Evolutionary conservation across 2,888 invertebrate species (phyloP).

Genomic region (Philopedon plagiatum): DNA sequence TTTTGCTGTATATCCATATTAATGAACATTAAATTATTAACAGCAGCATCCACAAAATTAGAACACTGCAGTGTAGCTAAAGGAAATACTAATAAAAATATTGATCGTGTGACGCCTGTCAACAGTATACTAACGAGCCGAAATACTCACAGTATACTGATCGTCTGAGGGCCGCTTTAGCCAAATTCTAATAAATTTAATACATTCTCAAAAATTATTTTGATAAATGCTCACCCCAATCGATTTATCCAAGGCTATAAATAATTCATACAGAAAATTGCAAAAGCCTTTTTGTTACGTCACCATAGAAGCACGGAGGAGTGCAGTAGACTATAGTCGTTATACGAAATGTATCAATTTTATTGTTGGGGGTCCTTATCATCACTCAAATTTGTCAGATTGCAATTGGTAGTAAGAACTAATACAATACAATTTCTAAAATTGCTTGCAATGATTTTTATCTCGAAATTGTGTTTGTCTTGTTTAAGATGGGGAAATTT

Average conservation of each 20-base stretch:
- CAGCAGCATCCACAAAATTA: no score
- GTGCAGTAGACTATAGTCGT: constrained; percentile 11
- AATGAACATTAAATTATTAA: no score
- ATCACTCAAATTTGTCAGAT: constrained; percentile 47
- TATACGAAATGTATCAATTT: constrained; percentile 33
- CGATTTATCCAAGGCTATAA: constrained; percentile 6
- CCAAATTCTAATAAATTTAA: neutral
- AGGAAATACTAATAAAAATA: no score
- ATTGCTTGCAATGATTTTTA: constrained; percentile 33
- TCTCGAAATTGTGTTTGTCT: constrained; percentile 1
- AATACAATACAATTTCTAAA: constrained; percentile 28
- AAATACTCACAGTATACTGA: no score
- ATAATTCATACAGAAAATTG: constrained; percentile 42
- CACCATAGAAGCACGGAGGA: constrained; percentile 13
- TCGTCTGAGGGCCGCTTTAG: no score
- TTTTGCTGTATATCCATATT: no score
- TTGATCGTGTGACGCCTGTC: no score
- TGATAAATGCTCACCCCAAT: constrained; percentile 1
- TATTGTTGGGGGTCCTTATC: constrained; percentile 34
- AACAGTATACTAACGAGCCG: no score
- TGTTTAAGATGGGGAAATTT: neutral
- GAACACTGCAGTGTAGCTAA: no score
- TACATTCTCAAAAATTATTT: neutral
- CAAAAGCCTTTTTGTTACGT: constrained; percentile 33
- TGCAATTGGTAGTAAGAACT: constrained; percentile 17